These are phyloP conservation scores for Oryzias dopingdopingensis DNA, from an alignment of 2,797 vertebrate genomes.

Conservation along the genomic window DNA sequence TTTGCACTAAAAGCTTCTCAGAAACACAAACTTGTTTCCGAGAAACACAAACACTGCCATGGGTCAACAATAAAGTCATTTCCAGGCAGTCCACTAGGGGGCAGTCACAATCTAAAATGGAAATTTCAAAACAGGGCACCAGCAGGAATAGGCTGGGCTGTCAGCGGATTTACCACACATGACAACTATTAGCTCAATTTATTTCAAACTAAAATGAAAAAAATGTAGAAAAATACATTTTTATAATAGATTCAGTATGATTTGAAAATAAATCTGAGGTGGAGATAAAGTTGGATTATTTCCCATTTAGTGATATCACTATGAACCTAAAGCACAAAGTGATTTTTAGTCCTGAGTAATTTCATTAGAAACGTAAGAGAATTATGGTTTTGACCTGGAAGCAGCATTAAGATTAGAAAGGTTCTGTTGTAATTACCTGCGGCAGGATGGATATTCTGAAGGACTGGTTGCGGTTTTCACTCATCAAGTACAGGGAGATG, in stretches of 20 bases:
- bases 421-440: slow-evolving; percentile 78
- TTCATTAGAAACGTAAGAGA: neutral
- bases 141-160: neutral
- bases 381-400: no score
- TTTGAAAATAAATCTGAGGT: neutral
- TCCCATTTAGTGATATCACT: neutral
- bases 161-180: neutral
- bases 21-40: neutral
- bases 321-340: neutral
- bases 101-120: neutral
- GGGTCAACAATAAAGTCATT: neutral
- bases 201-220: no score
- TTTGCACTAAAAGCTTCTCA: neutral
- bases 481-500: slow-evolving; percentile 97
- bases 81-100: slow-evolving; percentile 25
- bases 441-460: slow-evolving; percentile 98
- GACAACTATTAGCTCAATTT: no score
- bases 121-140: neutral
- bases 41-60: neutral
- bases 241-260: neutral
- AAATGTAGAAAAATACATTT: neutral
- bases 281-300: neutral
- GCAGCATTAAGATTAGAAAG: neutral
- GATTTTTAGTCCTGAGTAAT: neutral
- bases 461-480: slow-evolving; percentile 94